Base-by-base conservation (phyloP, 1,140 invertebrate genomes). In the Harpegnathos saltator region DNA sequence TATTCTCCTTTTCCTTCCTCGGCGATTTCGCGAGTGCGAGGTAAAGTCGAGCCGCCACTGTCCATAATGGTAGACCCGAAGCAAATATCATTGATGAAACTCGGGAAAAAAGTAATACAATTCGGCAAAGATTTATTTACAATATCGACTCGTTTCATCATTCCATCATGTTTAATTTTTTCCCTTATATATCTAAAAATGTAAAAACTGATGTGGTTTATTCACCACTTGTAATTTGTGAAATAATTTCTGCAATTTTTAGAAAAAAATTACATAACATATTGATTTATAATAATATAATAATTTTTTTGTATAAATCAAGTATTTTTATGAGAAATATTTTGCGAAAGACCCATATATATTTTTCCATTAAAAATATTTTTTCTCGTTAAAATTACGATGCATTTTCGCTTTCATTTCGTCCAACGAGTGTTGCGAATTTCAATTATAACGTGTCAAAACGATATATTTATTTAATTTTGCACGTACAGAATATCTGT, bases 1-100 rank as follows among this genome's bases (percentile, higher is more conserved):
- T 80, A 80, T 80, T 80, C 75, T 80, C 9, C 73, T 77, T 48
- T 59, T 38, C 65, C 44, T 33, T 33, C n/a, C 33, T 58, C 12
- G 3, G 17, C 52, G 33, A 59, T 78, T 69, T 44, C 33, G 12
- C 29, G 44, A 66, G 29, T 29, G 50, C 48, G 12, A 69, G 44
- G 52, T 44, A 9, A 19, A 58, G 52, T 58, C 22, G 63, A 69
- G 56, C 29, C 59, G 17, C 33, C 17, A 24, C 19, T 78, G 22
- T 77, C 15, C 26, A 24, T 44, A 78, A 80, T 48, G 33, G 24
- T n/a, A 52, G n/a, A 69, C 61, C 44, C 68, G 58, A 29, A 52
- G 14, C n/a, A 29, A 69, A 48, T 59, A 22, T 48, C 50, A 9
- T 26, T 59, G n/a, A 14, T 58, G 59, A 5, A 9, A 24, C 24